Conservation (phyloP, 2,888 invertebrate species). For the Neria commutata region DNA sequence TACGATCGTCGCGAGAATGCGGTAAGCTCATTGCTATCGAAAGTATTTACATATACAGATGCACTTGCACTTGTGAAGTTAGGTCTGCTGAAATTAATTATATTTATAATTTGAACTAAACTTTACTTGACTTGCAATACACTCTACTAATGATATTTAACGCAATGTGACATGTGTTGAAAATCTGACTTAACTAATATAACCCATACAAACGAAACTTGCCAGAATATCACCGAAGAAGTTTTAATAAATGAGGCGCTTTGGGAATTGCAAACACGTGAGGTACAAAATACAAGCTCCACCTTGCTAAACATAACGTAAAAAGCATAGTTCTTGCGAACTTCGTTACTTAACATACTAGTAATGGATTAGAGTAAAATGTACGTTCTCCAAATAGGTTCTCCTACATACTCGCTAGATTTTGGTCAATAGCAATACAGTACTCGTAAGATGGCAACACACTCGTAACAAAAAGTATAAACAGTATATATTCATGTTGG, state of each 20-base stretch:
- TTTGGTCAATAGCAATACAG: no score
- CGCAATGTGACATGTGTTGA: no score
- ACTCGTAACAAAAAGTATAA: no score
- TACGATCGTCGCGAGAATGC: constrained; percentile 86
- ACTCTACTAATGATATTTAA: no score
- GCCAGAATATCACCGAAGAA: constrained; percentile 94
- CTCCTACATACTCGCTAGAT: no score
- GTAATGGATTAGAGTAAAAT: constrained; percentile 11
- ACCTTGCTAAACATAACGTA: constrained; percentile 42
- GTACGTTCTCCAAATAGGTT: no score
- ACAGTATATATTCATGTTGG: no score
- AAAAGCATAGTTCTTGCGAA: constrained; percentile 12
- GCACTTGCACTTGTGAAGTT: not conserved
- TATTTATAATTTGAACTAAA: no score
- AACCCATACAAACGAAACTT: constrained; percentile 56
- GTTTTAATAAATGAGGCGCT: constrained; percentile 93
- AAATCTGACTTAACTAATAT: constrained; percentile 57
- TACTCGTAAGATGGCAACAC: no score
- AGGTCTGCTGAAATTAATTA: no score
- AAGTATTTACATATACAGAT: constrained; percentile 1
- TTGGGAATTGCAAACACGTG: constrained; percentile 91
- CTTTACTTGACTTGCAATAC: no score
- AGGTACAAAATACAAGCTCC: constrained; percentile 70
- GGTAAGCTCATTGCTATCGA: constrained; percentile 75
- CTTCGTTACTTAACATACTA: no score